These are phyloP conservation scores for Pomacea canaliculata DNA, from an alignment of 2,888 invertebrate species.

Conservation along the genomic window DNA sequence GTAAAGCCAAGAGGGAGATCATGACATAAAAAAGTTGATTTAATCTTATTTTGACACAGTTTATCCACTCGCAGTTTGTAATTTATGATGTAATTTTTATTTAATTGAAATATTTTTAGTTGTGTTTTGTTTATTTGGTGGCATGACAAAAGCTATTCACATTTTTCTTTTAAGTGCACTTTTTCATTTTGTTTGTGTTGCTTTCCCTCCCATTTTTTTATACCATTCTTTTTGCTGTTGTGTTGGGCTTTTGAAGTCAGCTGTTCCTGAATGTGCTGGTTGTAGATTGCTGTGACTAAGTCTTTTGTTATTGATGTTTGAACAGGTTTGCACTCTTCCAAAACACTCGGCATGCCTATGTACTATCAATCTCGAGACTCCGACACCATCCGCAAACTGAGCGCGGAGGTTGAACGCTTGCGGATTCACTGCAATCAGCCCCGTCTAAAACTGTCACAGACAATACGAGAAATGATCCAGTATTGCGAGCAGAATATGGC, in stretches of 20 bases:
- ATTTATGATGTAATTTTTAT: too few species aligned
- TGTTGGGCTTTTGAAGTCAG: not conserved
- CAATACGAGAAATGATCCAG: slow-evolving; percentile 54
- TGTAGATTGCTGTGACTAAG: not conserved
- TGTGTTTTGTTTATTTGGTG: too few species aligned
- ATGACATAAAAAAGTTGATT: too few species aligned
- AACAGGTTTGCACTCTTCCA: slow-evolving; percentile 22
- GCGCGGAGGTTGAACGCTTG: slow-evolving; percentile 52
- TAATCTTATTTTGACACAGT: too few species aligned
- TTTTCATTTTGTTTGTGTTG: not conserved
- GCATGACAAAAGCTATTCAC: too few species aligned
- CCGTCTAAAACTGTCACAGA: slow-evolving; percentile 49
- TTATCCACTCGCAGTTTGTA: too few species aligned
- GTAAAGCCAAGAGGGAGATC: too few species aligned
- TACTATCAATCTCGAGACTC: slow-evolving; percentile 38
- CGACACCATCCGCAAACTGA: slow-evolving; percentile 54
- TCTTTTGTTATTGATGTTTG: slow-evolving; percentile 10
- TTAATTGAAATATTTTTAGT: too few species aligned
- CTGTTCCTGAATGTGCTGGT: not conserved
- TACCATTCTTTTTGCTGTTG: not conserved
- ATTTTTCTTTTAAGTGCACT: too few species aligned
- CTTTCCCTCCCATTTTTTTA: too few species aligned
- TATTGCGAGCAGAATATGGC: slow-evolving; percentile 50
- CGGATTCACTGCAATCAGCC: slow-evolving; percentile 50
- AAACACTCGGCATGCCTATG: slow-evolving; percentile 34